Conservation (phyloP, 2,113 vertebrate species). For the Chaetops frenatus region DNA sequence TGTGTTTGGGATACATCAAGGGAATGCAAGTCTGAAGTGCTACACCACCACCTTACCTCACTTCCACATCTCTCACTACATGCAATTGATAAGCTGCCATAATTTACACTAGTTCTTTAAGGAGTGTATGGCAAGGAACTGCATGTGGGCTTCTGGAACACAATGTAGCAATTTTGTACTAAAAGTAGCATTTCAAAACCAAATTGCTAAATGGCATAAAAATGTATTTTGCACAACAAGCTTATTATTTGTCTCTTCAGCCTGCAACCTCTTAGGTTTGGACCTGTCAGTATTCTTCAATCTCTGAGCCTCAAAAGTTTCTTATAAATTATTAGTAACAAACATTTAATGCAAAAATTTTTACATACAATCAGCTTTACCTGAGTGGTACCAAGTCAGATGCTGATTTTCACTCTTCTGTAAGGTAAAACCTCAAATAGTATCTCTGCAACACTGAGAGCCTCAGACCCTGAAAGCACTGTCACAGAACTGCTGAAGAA, state of each 20-base stretch:
- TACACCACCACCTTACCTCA: not conserved
- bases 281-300: not conserved
- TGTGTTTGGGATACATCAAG: not conserved
- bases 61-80: not conserved
- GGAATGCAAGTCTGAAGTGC: not conserved
- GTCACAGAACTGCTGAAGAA: not conserved
- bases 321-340: not conserved
- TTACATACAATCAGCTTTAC: not conserved
- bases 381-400: not conserved
- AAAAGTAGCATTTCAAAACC: conserved; percentile 10
- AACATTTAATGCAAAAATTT: not conserved
- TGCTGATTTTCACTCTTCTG: not conserved
- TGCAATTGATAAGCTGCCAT: not conserved
- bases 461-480: not conserved
- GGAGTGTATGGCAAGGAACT: not conserved
- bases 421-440: not conserved
- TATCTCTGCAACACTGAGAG: not conserved
- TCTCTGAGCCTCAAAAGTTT: not conserved
- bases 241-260: not conserved
- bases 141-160: not conserved
- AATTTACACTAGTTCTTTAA: not conserved
- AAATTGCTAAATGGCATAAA: not conserved
- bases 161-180: not conserved
- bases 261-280: not conserved
- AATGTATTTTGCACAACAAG: not conserved